Conservation (phyloP, 35 echinoderm and acorn worm genomes). For the Diadema setosum region DNA sequence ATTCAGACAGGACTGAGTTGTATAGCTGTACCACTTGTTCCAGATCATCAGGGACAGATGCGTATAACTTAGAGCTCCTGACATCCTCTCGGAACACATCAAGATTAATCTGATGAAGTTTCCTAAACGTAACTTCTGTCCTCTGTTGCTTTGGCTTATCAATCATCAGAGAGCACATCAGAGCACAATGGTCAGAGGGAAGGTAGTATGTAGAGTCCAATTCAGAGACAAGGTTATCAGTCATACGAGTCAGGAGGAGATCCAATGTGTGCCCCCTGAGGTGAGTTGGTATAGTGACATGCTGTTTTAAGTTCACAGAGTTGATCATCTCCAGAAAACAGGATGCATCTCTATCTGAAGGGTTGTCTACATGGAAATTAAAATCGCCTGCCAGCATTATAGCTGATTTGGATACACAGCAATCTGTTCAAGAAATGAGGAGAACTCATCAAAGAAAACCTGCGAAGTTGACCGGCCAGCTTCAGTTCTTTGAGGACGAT, state of each 20-base stretch:
- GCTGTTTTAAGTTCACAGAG: slow-evolving; percentile 17
- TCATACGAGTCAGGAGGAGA: slow-evolving; percentile 6
- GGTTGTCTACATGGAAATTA: slow-evolving; percentile 49
- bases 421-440: no score
- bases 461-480: no score
- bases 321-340: slow-evolving; percentile 5
- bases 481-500: no score
- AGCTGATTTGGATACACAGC: no score
- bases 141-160: slow-evolving; percentile 10
- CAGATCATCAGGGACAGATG: no score
- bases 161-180: slow-evolving; percentile 37
- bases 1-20: no score
- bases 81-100: no score
- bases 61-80: no score
- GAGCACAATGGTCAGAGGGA: slow-evolving; percentile 55
- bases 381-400: slow-evolving; percentile 36
- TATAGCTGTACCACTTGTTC: no score
- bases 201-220: slow-evolving; percentile 37
- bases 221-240: slow-evolving; percentile 27
- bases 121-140: slow-evolving; percentile 16
- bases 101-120: slow-evolving; percentile 52
- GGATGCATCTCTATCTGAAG: background rate
- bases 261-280: slow-evolving; percentile 35
- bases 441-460: no score
- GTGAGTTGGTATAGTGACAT: slow-evolving; percentile 5